phyloP scores from a whole-genome alignment of 2,888 invertebrate species.

The Spodoptera exigua region DNA sequence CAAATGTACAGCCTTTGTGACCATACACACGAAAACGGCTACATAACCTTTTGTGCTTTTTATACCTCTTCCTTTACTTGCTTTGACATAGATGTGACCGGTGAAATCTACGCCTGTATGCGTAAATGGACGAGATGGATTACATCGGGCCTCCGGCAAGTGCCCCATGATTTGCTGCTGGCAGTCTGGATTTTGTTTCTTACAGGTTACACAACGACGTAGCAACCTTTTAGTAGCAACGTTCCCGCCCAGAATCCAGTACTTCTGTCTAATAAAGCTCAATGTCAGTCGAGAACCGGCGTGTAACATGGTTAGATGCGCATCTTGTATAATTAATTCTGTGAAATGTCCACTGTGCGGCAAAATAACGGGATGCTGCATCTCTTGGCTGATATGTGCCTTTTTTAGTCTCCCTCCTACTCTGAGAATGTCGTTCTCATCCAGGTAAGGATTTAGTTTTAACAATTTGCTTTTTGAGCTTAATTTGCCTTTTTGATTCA shows the following conservation, averaged over 20 bases:
- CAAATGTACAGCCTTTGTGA: conserved; percentile 57
- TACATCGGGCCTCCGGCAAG: conserved; percentile 18
- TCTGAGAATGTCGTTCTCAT: conserved; percentile 32
- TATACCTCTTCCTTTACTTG: conserved; percentile 42
- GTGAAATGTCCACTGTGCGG: conserved; percentile 22
- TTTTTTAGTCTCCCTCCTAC: conserved; percentile 29
- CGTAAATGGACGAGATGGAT: conserved; percentile 20
- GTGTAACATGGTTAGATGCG: conserved; percentile 24
- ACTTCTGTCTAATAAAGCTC: conserved; percentile 23
- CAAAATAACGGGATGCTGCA: conserved; percentile 29
- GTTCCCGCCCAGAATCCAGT: conserved; percentile 37
- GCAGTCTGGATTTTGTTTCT: conserved; percentile 11
- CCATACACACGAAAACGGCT: conserved; percentile 48
- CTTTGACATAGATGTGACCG: conserved; percentile 27
- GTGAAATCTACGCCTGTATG: conserved; percentile 32
- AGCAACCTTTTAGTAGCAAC: conserved; percentile 24
- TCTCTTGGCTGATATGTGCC: conserved; percentile 14
- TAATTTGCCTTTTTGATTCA: conserved; percentile 28
- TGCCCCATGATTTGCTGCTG: conserved; percentile 29
- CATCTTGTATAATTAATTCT: conserved; percentile 27
- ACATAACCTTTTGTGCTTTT: conserved; percentile 47
- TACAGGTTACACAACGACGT: conserved; percentile 23
- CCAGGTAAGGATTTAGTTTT: conserved; percentile 39
- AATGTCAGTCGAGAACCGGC: conserved; percentile 25
- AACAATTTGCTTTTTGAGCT: conserved; percentile 28